These are phyloP conservation scores for Neoseiulus cucumeris DNA, from an alignment of 1,140 invertebrate species.

Conservation along the genomic window DNA sequence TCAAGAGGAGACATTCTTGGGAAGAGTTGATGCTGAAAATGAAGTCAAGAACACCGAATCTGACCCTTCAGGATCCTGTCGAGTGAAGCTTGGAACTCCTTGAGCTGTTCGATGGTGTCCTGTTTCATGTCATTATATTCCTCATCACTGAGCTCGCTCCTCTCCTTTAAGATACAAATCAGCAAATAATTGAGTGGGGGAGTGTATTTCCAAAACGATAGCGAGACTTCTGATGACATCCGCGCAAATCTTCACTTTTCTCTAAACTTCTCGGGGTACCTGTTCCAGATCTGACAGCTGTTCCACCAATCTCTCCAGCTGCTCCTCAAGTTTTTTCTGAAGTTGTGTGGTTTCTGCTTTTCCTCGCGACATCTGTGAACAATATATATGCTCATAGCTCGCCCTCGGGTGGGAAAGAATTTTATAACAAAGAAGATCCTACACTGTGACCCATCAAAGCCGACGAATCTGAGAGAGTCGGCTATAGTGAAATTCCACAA, in stretches of 20 bases:
- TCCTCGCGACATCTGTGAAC: conserved; percentile 19
- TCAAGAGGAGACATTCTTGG: background rate
- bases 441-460: too few species aligned
- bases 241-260: too few species aligned
- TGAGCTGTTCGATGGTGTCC: conserved; percentile 51
- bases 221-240: too few species aligned
- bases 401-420: too few species aligned
- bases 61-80: conserved; percentile 33
- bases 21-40: background rate
- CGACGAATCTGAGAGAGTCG: too few species aligned
- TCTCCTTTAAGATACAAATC: conserved; percentile 28
- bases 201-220: background rate
- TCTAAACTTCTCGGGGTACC: background rate
- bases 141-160: conserved; percentile 36
- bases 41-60: too few species aligned
- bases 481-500: too few species aligned
- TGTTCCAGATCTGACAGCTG: conserved; percentile 47
- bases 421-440: too few species aligned
- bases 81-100: conserved; percentile 47
- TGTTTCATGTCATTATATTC: conserved; percentile 50
- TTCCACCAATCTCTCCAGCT: conserved; percentile 46
- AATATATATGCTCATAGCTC: too few species aligned
- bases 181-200: conserved; percentile 18
- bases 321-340: conserved; percentile 45
- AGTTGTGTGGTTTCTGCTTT: conserved; percentile 39